Conservation (phyloP, 2,888 invertebrate species). For the Ornithoptera priamus region DNA sequence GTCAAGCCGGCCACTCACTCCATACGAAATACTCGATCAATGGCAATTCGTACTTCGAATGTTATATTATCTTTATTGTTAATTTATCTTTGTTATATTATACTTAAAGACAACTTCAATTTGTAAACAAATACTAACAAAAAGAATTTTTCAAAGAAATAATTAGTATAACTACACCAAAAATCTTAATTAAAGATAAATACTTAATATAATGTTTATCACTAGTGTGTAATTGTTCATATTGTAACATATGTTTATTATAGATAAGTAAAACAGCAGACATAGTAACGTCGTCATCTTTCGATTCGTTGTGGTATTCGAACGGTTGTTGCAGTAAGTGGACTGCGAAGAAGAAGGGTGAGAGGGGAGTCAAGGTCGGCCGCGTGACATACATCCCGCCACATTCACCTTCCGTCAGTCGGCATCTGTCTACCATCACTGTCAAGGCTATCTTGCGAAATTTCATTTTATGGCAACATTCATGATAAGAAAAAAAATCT, state of each 20-base stretch:
- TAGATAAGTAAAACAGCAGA: neutral
- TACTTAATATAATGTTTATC: neutral
- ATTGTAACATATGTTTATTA: neutral
- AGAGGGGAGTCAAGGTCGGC: constrained; percentile 73
- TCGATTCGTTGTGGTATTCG: constrained; percentile 4
- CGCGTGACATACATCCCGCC: constrained; percentile 71
- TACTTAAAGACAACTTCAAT: neutral
- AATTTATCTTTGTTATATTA: constrained; percentile 34
- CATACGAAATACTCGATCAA: constrained; percentile 62
- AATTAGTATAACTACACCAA: neutral
- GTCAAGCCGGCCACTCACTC: constrained; percentile 71
- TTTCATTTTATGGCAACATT: constrained; percentile 41
- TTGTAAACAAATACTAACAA: neutral
- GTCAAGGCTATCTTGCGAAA: constrained; percentile 76
- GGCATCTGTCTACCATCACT: constrained; percentile 68
- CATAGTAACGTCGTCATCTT: constrained; percentile 4
- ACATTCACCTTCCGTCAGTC: constrained; percentile 75
- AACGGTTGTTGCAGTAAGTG: constrained; percentile 38
- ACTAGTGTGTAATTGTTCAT: neutral
- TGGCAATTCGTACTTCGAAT: constrained; percentile 48
- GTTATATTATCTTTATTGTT: constrained; percentile 14
- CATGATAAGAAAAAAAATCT: constrained; percentile 14
- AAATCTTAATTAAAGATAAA: neutral
- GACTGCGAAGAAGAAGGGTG: constrained; percentile 52
- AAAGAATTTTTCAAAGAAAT: neutral